Base-by-base conservation (phyloP, 2,113 vertebrate species). In the Microcebus murinus region DNA sequence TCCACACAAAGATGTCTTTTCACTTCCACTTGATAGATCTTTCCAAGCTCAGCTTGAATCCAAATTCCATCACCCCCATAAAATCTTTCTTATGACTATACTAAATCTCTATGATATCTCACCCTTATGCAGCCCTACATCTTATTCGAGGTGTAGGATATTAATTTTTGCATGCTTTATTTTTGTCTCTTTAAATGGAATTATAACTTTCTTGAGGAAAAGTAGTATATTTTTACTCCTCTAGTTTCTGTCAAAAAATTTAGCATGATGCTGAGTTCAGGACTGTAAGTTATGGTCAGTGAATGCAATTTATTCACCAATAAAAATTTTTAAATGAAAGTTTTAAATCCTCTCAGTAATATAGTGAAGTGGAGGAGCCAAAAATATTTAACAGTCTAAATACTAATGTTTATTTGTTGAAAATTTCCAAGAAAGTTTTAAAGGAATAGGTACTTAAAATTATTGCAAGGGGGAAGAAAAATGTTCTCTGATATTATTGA, bases 361-460 rank as follows among this genome's bases (percentile, higher is more conserved):
- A 15, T 29, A 87, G 55, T 71, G 17, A 48, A 67, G 71, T 81
- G 65, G 55, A 97, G 59, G 59, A 93, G 13, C 67, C 21, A 92
- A 94, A 83, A 90, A 50, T n/a, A 93, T 48, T 71, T 89, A 86
- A 89, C 31, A 76, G 59, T 91, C 95, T 95, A 87, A 95, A 87
- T 14, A 90, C 27, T 45, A 84, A 85, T 48, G 27, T 89, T 97
- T 92, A 84, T 96, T 95, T 94, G 34, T 82, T 89, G 77, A 82
- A 93, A 87, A 55, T 55, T 57, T 48, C 42, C 71, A 74, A 74
- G 71, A 15, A 74, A 48, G 45, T 96, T 95, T 92, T 83, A 93
- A 97, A 80, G 50, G 29, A 36, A 39, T 57, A 84, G 36, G 14
- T 45, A 4, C 77, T 93, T 95, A 95, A 96, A 97, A 81, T 36